phyloP scores from a whole-genome alignment of 2,888 invertebrate species.

The Plebejus melissa region DNA sequence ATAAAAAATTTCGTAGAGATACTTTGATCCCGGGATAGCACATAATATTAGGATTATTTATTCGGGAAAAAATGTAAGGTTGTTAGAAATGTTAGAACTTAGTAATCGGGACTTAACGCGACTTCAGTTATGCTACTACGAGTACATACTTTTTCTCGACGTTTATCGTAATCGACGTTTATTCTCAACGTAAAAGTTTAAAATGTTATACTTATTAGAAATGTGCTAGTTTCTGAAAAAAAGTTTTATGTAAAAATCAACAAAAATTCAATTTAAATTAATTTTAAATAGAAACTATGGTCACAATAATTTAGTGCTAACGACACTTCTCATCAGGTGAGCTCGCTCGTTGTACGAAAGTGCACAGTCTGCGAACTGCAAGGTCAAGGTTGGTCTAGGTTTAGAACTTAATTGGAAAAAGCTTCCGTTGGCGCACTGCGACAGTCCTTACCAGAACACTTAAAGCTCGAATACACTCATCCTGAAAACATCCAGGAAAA shows the following conservation, averaged over 20 bases:
- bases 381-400: conserved; percentile 27
- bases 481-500: not conserved
- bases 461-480: not conserved
- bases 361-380: conserved; percentile 14
- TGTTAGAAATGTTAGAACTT: not conserved
- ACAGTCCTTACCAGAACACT: conserved; percentile 14
- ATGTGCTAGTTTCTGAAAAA: not conserved
- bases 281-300: not conserved
- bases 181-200: too few species aligned
- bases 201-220: too few species aligned
- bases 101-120: too few species aligned
- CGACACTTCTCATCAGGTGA: not conserved
- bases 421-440: conserved; percentile 30
- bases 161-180: too few species aligned
- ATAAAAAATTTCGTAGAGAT: not conserved
- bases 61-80: not conserved
- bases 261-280: not conserved
- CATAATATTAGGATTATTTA: not conserved
- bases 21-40: too few species aligned
- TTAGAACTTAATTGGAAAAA: conserved; percentile 29
- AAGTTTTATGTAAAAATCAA: not conserved
- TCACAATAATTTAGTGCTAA: not conserved
- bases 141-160: too few species aligned
- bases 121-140: too few species aligned
- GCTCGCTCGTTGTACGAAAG: not conserved